Evolutionary conservation across 2,888 invertebrate genomes (phyloP).

Genomic region (Plagiodera versicolora): DNA sequence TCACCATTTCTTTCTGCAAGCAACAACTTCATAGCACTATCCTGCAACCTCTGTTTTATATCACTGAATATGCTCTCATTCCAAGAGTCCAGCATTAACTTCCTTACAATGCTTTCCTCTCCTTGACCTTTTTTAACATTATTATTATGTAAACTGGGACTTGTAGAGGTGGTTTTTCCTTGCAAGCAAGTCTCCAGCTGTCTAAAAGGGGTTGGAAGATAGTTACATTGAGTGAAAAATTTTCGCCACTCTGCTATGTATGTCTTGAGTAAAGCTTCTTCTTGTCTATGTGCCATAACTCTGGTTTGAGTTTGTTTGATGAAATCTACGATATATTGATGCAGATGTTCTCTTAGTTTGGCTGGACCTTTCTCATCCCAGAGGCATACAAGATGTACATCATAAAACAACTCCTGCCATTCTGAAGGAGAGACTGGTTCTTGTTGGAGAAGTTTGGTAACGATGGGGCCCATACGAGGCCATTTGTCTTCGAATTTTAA

Average conservation of each 20-base stretch:
- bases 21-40: slow-evolving; percentile 97
- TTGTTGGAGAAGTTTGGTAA: slow-evolving; percentile 90
- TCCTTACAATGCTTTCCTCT: slow-evolving; percentile 89
- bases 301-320: slow-evolving; percentile 90
- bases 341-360: slow-evolving; percentile 85
- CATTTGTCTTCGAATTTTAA: slow-evolving; percentile 94
- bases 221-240: slow-evolving; percentile 97
- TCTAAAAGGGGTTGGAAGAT: slow-evolving; percentile 93
- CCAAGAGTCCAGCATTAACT: slow-evolving; percentile 98
- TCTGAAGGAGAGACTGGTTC: slow-evolving; percentile 90
- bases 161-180: slow-evolving; percentile 59
- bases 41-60: slow-evolving; percentile 89
- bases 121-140: slow-evolving; percentile 60
- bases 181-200: slow-evolving; percentile 85
- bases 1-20: slow-evolving; percentile 97
- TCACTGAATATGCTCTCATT: slow-evolving; percentile 95
- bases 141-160: slow-evolving; percentile 44
- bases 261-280: slow-evolving; percentile 91
- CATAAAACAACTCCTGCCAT: slow-evolving; percentile 98
- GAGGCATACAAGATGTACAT: slow-evolving; percentile 92
- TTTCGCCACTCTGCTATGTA: slow-evolving; percentile 98
- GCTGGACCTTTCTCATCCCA: slow-evolving; percentile 96
- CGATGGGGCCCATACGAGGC: slow-evolving; percentile 92
- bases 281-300: slow-evolving; percentile 89
- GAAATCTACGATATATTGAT: slow-evolving; percentile 91